phyloP scores from a whole-genome alignment of 2,797 vertebrate species.

The Lacerta agilis region DNA sequence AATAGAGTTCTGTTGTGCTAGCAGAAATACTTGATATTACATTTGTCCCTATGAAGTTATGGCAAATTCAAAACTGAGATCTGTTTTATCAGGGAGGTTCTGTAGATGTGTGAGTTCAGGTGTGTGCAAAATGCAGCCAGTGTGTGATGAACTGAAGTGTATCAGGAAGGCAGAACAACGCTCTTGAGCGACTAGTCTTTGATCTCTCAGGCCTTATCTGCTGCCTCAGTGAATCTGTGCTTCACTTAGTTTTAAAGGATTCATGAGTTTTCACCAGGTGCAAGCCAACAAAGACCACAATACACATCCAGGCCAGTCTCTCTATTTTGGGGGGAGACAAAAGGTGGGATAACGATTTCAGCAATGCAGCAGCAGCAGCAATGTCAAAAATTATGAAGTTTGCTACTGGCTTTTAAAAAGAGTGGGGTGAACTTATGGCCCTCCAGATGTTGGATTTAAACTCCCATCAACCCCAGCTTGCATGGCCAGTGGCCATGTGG shows the following conservation, averaged over 20 bases:
- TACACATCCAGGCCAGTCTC: neutral
- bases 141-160: neutral
- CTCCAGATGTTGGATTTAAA: neutral
- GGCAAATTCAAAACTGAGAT: neutral
- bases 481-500: neutral
- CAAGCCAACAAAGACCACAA: neutral
- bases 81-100: neutral
- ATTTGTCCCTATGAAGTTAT: neutral
- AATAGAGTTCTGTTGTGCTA: no score
- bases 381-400: neutral
- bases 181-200: neutral
- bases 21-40: no score
- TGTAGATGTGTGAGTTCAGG: neutral
- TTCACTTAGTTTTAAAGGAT: neutral
- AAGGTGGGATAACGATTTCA: no score
- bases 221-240: neutral
- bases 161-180: neutral
- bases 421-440: neutral
- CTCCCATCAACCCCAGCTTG: neutral
- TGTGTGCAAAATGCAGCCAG: neutral
- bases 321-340: neutral
- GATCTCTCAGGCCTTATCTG: neutral
- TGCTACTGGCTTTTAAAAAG: neutral
- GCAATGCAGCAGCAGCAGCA: neutral
- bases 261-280: neutral